phyloP scores from a whole-genome alignment of 1,140 invertebrate genomes.

The Tetramorium alpestre region DNA sequence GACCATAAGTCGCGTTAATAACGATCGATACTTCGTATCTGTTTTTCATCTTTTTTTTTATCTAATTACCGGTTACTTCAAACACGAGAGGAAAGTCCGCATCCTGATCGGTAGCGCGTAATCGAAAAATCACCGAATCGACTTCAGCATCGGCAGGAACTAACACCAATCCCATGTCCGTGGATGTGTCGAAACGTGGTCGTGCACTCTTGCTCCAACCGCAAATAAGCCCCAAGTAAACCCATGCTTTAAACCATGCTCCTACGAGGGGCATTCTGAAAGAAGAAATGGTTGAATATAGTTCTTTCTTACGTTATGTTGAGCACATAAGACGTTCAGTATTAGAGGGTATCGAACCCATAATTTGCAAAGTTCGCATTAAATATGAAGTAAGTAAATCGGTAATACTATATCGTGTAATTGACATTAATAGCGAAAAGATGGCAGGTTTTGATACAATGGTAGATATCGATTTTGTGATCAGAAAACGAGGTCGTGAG shows the following conservation, averaged over 20 bases:
- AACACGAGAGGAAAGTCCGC: slow-evolving; percentile 94
- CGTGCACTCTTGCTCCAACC: slow-evolving; percentile 85
- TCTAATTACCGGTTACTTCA: slow-evolving; percentile 89
- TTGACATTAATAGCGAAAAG: slow-evolving; percentile 27
- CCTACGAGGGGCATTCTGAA: slow-evolving; percentile 83
- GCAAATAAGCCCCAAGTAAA: slow-evolving; percentile 82
- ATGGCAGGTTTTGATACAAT: slow-evolving; percentile 70
- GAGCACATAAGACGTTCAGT: neutral
- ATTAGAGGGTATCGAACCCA: neutral
- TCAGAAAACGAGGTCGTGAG: slow-evolving; percentile 75
- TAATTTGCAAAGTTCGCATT: slow-evolving; percentile 1
- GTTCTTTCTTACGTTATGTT: neutral
- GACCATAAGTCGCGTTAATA: neutral
- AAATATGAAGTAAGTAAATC: slow-evolving; percentile 14
- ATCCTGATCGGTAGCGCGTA: slow-evolving; percentile 94
- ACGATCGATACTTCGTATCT: neutral
- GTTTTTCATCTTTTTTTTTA: neutral
- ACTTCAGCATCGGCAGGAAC: slow-evolving; percentile 93
- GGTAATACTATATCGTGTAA: slow-evolving; percentile 10
- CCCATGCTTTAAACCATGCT: slow-evolving; percentile 84
- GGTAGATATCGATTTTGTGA: slow-evolving; percentile 77
- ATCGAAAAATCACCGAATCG: slow-evolving; percentile 93
- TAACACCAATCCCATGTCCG: slow-evolving; percentile 92
- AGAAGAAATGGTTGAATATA: neutral
- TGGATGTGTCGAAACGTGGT: slow-evolving; percentile 93